Evolutionary conservation across 2,113 vertebrate species (phyloP).

Genomic region (Anarrhichthys ocellatus): DNA sequence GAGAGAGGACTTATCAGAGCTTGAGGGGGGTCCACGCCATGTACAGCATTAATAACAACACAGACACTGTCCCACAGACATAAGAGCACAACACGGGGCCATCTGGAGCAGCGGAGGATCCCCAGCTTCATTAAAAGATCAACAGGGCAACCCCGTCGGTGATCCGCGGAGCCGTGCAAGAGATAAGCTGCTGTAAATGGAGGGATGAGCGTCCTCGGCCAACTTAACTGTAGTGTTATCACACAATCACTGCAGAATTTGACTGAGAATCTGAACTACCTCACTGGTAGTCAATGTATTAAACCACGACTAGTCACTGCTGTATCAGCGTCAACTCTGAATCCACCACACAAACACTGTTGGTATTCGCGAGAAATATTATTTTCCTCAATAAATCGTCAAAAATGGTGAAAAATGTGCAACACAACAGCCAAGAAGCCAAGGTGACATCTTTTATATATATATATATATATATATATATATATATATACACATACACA

Average conservation of each 20-base stretch:
- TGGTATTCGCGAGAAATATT: not conserved
- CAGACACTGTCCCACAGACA: slow-evolving; percentile 26
- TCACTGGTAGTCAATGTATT: not conserved
- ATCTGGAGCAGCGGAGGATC: slow-evolving; percentile 74
- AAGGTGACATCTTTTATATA: not conserved
- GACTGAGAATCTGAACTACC: slow-evolving; percentile 1
- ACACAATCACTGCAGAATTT: slow-evolving; percentile 22
- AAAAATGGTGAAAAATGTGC: not conserved
- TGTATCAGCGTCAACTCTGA: not conserved
- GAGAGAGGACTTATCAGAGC: slow-evolving; percentile 46
- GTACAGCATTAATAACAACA: slow-evolving; percentile 57
- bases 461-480: not conserved
- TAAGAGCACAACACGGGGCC: slow-evolving; percentile 55
- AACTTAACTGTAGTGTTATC: slow-evolving; percentile 20
- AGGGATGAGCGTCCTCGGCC: slow-evolving; percentile 52
- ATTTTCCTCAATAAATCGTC: not conserved
- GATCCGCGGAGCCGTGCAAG: slow-evolving; percentile 39
- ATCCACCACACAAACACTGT: not conserved
- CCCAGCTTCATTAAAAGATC: slow-evolving; percentile 74
- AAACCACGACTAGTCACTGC: not conserved
- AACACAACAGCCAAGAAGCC: not conserved
- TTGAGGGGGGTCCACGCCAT: slow-evolving; percentile 39
- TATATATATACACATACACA: too few species aligned
- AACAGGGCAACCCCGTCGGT: slow-evolving; percentile 55
- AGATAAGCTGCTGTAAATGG: slow-evolving; percentile 72